Evolutionary conservation across 1,140 invertebrate genomes (phyloP).

Genomic region (Antheraea mylitta): DNA sequence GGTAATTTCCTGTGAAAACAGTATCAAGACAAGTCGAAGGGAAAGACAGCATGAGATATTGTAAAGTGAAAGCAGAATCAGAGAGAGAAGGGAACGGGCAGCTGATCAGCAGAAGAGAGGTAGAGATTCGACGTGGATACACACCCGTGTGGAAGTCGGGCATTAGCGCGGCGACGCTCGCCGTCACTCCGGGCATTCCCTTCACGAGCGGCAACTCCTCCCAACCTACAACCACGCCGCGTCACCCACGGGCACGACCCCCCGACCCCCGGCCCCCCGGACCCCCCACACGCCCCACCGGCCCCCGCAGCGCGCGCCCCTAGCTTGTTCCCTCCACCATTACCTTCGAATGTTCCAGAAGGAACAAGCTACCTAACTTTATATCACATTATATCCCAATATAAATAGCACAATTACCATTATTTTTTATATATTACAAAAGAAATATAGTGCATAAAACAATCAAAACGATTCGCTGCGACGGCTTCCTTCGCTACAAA

Average conservation of each 20-base stretch:
- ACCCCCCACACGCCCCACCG: too few species aligned
- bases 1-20: too few species aligned
- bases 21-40: too few species aligned
- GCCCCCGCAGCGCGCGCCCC: background rate
- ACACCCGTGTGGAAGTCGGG: conserved; percentile 46
- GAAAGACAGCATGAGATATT: conserved; percentile 7
- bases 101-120: background rate
- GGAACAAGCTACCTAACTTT: background rate
- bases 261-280: too few species aligned
- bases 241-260: conserved; percentile 10
- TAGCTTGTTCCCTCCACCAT: too few species aligned
- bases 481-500: background rate
- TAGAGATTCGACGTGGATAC: conserved; percentile 28
- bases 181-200: conserved; percentile 68
- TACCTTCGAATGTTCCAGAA: background rate
- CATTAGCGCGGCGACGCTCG: conserved; percentile 58
- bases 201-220: conserved; percentile 56
- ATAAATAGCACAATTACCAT: too few species aligned
- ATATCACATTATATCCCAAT: too few species aligned
- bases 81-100: background rate
- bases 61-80: conserved; percentile 1
- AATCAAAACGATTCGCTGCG: background rate
- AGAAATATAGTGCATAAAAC: too few species aligned
- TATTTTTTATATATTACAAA: too few species aligned
- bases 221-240: conserved; percentile 45